Evolutionary conservation across 2,113 vertebrate genomes (phyloP).

Genomic region (Cervus canadensis): DNA sequence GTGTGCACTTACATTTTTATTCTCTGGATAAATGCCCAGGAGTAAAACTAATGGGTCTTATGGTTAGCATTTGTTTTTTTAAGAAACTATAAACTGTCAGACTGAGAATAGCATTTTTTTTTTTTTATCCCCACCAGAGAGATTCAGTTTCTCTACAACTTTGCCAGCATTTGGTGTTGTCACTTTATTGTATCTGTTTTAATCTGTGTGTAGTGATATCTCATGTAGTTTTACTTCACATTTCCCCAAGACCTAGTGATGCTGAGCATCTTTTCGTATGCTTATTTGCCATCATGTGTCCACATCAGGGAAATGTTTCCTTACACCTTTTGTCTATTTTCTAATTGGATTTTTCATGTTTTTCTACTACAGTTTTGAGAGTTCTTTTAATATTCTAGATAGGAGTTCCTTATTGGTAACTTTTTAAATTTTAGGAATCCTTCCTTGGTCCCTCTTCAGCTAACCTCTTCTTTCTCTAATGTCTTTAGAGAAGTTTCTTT

Average conservation of each 20-base stretch:
- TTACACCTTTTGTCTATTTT: not conserved
- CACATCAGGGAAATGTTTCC: not conserved
- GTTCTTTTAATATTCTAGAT: not conserved
- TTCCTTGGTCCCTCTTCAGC: not conserved
- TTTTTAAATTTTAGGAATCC: not conserved
- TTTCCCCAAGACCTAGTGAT: not conserved
- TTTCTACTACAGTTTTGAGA: not conserved
- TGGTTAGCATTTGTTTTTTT: not conserved
- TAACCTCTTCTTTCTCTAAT: not conserved
- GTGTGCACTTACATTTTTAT: not conserved
- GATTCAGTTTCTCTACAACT: not conserved
- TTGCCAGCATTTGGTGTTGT: not conserved
- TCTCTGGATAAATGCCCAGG: not conserved
- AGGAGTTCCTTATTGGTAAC: not conserved
- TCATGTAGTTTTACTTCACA: not conserved
- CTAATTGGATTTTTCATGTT: not conserved
- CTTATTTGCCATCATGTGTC: not conserved
- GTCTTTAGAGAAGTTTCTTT: not conserved
- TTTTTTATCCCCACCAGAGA: not conserved
- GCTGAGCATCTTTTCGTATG: not conserved
- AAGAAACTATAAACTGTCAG: not conserved
- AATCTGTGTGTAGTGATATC: not conserved
- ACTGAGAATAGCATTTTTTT: not conserved
- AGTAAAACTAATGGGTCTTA: not conserved
- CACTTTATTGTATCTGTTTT: not conserved